phyloP scores from a whole-genome alignment of 2,888 invertebrate species.

The Drosophila rellima region DNA sequence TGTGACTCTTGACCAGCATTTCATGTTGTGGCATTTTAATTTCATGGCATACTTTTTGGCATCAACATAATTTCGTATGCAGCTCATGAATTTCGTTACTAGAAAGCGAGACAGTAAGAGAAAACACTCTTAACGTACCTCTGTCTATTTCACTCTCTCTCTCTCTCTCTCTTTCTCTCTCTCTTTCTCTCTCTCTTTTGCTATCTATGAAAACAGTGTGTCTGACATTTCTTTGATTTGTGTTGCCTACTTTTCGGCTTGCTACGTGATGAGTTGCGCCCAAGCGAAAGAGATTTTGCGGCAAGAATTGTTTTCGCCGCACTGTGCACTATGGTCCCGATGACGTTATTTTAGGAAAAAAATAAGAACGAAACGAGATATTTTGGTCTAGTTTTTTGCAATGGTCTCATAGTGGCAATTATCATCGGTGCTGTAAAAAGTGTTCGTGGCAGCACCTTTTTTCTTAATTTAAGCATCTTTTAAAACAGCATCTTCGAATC shows the following conservation, averaged over 20 bases:
- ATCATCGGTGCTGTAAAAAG: too few species aligned
- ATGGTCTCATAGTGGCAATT: too few species aligned
- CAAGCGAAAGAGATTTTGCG: constrained; percentile 1
- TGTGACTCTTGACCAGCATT: constrained; percentile 78
- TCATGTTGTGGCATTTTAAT: constrained; percentile 80
- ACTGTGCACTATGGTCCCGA: too few species aligned
- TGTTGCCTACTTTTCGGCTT: constrained; percentile 59
- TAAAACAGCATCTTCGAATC: too few species aligned
- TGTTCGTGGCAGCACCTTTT: too few species aligned
- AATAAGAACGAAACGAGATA: too few species aligned
- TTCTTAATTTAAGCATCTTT: too few species aligned
- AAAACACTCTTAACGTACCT: background rate
- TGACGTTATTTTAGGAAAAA: too few species aligned
- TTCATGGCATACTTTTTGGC: constrained; percentile 75
- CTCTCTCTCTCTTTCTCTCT: background rate
- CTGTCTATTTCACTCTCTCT: background rate
- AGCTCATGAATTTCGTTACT: constrained; percentile 60
- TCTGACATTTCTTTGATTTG: constrained; percentile 70
- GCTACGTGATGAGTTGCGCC: constrained; percentile 44
- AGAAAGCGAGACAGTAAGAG: constrained; percentile 14
- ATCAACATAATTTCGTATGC: constrained; percentile 74
- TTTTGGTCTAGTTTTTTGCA: too few species aligned
- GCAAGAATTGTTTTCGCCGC: background rate
- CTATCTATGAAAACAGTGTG: constrained; percentile 31
- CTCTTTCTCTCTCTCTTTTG: background rate